These are phyloP conservation scores for Drosophila guanche DNA, from an alignment of 1,140 invertebrate genomes.

Conservation along the genomic window DNA sequence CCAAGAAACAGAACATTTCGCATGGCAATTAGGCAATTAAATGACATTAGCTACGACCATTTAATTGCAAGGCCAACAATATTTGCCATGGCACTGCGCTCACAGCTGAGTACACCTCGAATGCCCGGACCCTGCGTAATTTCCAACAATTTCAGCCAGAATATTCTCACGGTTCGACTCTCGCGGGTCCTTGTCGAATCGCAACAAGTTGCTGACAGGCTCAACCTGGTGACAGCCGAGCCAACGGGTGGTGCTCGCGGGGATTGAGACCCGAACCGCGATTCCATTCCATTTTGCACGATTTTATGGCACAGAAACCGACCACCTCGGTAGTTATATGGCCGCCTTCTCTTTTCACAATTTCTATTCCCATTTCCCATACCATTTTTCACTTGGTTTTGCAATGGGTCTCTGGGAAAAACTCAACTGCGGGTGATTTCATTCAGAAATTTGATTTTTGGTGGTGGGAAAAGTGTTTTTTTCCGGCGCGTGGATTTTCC, in stretches of 20 bases:
- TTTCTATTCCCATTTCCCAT: constrained; percentile 19
- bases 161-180: constrained; percentile 55
- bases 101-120: constrained; percentile 6
- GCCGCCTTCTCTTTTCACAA: constrained; percentile 10
- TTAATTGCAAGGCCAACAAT: constrained; percentile 59
- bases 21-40: constrained; percentile 72
- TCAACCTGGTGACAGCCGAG: constrained; percentile 6
- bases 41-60: constrained; percentile 67
- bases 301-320: constrained; percentile 69
- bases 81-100: constrained; percentile 7
- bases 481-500: constrained; percentile 37
- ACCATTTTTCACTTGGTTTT: constrained; percentile 31
- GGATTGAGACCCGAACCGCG: background rate
- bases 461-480: constrained; percentile 32
- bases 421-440: constrained; percentile 51
- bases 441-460: constrained; percentile 39
- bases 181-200: constrained; percentile 19
- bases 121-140: constrained; percentile 15
- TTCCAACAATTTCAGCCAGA: constrained; percentile 11
- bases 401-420: constrained; percentile 37
- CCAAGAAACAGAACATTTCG: constrained; percentile 27
- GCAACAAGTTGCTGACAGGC: constrained; percentile 46
- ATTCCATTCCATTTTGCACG: background rate
- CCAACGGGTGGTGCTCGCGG: constrained; percentile 10
- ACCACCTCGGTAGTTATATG: constrained; percentile 77